A percentile compares a stretch with the other conserved stretches of the same genome.
phyloP scores from a whole-genome alignment of 2,113 vertebrate species.

The Microtus montanus region DNA sequence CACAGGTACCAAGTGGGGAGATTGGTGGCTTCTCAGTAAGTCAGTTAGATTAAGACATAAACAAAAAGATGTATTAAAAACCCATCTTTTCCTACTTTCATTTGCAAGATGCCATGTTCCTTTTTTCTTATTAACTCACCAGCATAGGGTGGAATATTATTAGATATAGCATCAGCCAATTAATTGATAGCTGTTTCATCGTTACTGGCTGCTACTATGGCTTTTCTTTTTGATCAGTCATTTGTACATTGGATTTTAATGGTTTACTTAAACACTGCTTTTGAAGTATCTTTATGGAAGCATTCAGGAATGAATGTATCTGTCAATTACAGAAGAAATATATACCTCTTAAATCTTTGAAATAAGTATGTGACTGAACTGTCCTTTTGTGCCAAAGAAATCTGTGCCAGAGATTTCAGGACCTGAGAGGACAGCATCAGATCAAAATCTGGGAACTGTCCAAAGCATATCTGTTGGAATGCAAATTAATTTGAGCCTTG shows the following conservation, averaged over 20 bases:
- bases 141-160: not conserved
- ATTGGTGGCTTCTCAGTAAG: not conserved
- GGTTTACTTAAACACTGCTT: not conserved
- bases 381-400: conserved; percentile 35
- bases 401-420: not conserved
- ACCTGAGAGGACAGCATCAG: conserved; percentile 12
- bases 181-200: not conserved
- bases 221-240: conserved; percentile 21
- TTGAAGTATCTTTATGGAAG: not conserved
- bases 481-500: conserved; percentile 61
- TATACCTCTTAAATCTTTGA: conserved; percentile 20
- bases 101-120: not conserved
- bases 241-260: not conserved
- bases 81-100: not conserved
- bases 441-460: conserved; percentile 36
- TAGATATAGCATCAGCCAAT: not conserved
- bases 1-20: not conserved
- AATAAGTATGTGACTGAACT: conserved; percentile 20
- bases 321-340: not conserved
- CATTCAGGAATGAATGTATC: not conserved
- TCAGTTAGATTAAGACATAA: not conserved
- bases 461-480: conserved; percentile 21
- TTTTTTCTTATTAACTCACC: not conserved
- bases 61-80: not conserved
- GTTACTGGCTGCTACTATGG: not conserved